phyloP scores from a whole-genome alignment of 1,140 invertebrate species.

The Diabrotica virgifera region DNA sequence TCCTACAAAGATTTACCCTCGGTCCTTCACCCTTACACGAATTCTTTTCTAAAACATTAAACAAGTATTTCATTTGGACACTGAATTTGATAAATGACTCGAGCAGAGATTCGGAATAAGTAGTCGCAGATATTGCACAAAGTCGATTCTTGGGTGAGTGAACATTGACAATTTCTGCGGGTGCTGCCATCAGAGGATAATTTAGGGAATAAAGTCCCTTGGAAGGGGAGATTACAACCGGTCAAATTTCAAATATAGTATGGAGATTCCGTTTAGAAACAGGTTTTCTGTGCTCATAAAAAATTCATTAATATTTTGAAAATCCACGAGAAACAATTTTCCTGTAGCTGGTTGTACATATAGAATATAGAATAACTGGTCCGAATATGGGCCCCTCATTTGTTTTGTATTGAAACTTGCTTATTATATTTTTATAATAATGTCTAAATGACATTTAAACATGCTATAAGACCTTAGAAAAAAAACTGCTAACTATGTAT shows the following conservation, averaged over 20 bases:
- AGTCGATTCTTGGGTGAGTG: conserved; percentile 4
- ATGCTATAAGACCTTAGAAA: too few species aligned
- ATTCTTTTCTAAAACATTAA: conserved; percentile 30
- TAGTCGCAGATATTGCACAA: background rate
- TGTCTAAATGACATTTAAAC: too few species aligned
- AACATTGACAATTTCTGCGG: conserved; percentile 1
- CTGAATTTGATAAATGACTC: conserved; percentile 19
- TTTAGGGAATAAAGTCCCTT: background rate
- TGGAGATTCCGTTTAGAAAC: too few species aligned
- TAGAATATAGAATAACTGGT: too few species aligned
- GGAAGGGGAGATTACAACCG: background rate
- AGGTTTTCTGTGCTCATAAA: too few species aligned
- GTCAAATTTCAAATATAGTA: background rate
- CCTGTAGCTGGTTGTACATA: too few species aligned
- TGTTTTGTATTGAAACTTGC: too few species aligned
- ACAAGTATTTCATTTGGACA: conserved; percentile 25
- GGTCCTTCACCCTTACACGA: conserved; percentile 7
- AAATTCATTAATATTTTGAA: too few species aligned
- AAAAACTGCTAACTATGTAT: too few species aligned
- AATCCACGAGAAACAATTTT: too few species aligned
- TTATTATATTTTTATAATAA: too few species aligned
- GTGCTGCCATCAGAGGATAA: background rate
- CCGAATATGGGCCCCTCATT: too few species aligned
- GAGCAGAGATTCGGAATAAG: background rate
- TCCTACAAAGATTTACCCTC: background rate